Evolutionary conservation across 2,113 vertebrate genomes (phyloP).

Genomic region (Myrmecobius fasciatus): DNA sequence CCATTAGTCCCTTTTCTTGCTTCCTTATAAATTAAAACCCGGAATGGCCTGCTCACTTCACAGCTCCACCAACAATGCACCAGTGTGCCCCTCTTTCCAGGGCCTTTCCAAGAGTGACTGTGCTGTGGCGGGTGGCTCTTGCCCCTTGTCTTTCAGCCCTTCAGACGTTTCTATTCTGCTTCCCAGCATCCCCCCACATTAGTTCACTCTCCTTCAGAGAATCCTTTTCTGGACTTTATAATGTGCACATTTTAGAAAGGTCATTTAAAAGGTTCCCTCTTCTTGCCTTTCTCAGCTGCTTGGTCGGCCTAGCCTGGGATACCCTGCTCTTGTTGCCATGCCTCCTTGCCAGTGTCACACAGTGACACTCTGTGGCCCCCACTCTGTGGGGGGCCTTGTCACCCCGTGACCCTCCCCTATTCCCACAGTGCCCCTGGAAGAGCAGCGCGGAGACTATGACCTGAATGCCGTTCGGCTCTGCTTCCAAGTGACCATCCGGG

Average conservation of each 20-base stretch:
- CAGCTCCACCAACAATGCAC: background rate
- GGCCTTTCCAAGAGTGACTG: no score
- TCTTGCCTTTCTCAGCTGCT: background rate
- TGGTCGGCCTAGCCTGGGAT: background rate
- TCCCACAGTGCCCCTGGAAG: conserved; percentile 85
- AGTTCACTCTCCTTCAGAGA: background rate
- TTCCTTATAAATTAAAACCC: background rate
- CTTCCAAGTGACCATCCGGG: conserved; percentile 91
- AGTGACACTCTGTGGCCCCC: background rate
- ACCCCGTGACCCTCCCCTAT: background rate
- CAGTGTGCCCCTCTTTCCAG: background rate
- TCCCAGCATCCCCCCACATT: background rate
- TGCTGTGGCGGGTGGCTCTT: background rate
- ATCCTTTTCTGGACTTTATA: background rate
- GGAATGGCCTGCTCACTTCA: no score
- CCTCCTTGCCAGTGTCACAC: background rate
- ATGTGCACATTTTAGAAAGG: background rate
- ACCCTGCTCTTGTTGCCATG: background rate
- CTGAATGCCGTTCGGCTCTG: conserved; percentile 95
- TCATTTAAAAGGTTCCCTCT: no score
- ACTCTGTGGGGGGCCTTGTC: background rate
- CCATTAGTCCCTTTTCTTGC: background rate
- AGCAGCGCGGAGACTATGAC: conserved; percentile 92
- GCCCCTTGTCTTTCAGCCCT: background rate
- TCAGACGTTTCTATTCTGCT: background rate